phyloP scores from a whole-genome alignment of 2,797 vertebrate species.

The Alectoris magna region DNA sequence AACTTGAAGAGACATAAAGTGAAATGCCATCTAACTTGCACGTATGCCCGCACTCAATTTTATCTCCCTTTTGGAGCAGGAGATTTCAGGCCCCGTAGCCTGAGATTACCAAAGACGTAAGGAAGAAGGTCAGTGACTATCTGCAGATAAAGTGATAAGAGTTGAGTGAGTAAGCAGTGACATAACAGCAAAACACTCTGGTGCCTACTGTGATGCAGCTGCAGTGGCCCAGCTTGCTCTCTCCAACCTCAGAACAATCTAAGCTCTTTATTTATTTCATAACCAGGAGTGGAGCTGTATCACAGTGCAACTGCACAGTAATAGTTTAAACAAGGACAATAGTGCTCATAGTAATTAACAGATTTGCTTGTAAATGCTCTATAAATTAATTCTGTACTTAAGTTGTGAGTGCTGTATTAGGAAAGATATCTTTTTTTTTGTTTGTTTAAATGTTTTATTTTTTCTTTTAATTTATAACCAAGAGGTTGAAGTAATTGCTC shows the following conservation, averaged over 20 bases:
- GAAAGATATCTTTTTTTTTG: background rate
- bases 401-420: slow-evolving; percentile 17
- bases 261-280: background rate
- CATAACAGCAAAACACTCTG: background rate
- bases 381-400: slow-evolving; percentile 48
- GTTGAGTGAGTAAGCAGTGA: fast-evolving
- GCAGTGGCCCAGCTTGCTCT: background rate
- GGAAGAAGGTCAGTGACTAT: background rate
- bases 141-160: background rate
- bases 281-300: background rate
- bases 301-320: background rate
- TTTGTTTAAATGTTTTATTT: background rate
- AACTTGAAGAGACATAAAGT: background rate
- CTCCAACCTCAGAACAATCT: background rate
- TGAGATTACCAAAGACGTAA: background rate
- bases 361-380: slow-evolving; percentile 56
- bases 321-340: background rate
- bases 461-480: slow-evolving; percentile 27
- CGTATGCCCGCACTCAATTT: fast-evolving
- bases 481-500: slow-evolving; percentile 29
- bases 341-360: slow-evolving; percentile 54
- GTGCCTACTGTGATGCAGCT: background rate
- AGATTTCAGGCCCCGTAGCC: background rate
- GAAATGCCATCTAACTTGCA: background rate
- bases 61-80: background rate